Base-by-base conservation (phyloP, 2,113 vertebrate genomes). In the Ciconia stormi region DNA sequence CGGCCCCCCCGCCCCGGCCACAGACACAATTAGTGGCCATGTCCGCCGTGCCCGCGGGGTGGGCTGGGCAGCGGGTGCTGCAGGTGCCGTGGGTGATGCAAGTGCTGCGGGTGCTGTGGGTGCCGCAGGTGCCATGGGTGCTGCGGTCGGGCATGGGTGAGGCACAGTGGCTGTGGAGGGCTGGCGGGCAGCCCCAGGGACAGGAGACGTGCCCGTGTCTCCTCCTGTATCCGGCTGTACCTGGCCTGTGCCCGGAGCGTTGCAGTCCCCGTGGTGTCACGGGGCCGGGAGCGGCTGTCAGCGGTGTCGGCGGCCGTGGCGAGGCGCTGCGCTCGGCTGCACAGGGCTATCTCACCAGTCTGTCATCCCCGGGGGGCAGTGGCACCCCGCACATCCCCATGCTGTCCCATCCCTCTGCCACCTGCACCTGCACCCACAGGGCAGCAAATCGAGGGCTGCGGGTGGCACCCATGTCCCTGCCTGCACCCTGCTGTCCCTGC, bases 191-290 rank as follows among this genome's bases (percentile, higher is more conserved):
- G 12, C 40, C 30, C 71, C 0, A 1, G 17, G 40, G 44, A 8
- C 65, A 46, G 73, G 38, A 73, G 55, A 15, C 0, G 0, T 84
- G 59, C 20, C 55, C 0, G 0, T 29, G 55, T 82, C 55, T 70
- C 59, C n/a, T 66, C 18, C 47, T 44, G 29, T 58, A 36, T 69
- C 67, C 1, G 1, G 10, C 22, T 16, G 27, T 7, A 58, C 32
- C 53, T 58, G 0, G 0, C 23, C 55, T 66, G 67, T 87, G 67
- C 72, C 55, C 6, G 5, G 20, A 62, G 34, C 1, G 1, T 76
- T 4, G 1, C 0, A 0, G 46, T 92, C 93, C 52, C 77, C 0
- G 0, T 0, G 0, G 62, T 77, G 79, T 73, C 49, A 29, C 0
- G 0, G 59, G 73, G 49, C 81, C 10, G 1, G 84, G 44, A 82